Base-by-base conservation (phyloP, 2,797 vertebrate species). In the Bufotes viridis region DNA sequence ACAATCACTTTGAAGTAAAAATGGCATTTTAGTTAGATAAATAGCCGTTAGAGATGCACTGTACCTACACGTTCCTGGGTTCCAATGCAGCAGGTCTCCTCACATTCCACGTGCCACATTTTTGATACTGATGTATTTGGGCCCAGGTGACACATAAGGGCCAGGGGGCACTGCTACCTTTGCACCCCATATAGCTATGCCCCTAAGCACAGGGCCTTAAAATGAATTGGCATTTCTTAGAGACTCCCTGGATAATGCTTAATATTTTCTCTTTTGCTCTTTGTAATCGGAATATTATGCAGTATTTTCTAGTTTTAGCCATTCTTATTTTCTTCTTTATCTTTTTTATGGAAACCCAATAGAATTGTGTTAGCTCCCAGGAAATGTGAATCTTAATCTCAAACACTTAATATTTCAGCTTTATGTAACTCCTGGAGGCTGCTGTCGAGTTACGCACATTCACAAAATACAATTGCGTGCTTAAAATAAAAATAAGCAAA, bases 331-430 rank as follows among this genome's bases (percentile, higher is more conserved):
- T n/a, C 10, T 18, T 34, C 7, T 58, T 79, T 79, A 80, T 81
- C 34, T 81, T 81, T 81, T 34, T 60, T 42, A 65, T 81, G 79
- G 29, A 63, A 81, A 81, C 79, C 79, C 58, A 24, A n/a, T 14
- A 81, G 79, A 15, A 63, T 63, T 61, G 20, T 49, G 1, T 22
- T 65, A 65, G 60, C 34, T 81, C 79, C 14, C 20, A 26, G 79
- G 79, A 63, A 65, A 63, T 20, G 9, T 51, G 49, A 81, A 49
- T 63, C 22, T 22, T 63, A 12, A 61, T 63, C 78, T 61, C 34
- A 20, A 63, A 61, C 57, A 42, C 29, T 22, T 65, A 65, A 81
- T 81, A 65, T 81, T 81, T 42, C 79, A 81, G 42, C 12, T 49
- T 63, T 55, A n/a, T 65, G 58, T 65, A 42, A 58, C 55, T 60